A percentile compares a stretch with the other conserved stretches of the same genome.
These are phyloP conservation scores for Gerris lacustris DNA, from an alignment of 2,888 invertebrate species.

Conservation along the genomic window DNA sequence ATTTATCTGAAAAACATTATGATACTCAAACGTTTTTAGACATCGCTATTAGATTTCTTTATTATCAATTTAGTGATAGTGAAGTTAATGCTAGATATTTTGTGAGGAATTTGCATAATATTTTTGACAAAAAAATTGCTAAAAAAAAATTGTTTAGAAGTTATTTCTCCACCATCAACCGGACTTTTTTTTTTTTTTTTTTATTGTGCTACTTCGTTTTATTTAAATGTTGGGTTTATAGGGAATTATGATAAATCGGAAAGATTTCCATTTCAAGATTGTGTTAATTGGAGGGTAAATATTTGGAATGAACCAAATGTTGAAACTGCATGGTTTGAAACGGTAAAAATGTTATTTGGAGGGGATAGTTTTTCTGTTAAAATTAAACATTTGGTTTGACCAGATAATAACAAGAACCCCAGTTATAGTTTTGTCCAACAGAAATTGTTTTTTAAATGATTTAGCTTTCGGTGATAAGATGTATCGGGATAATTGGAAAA, in stretches of 20 bases:
- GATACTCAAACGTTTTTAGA: neutral
- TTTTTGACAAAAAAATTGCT: neutral
- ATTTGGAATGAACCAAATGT: neutral
- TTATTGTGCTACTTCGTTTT: neutral
- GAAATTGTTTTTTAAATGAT: neutral
- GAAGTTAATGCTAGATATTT: neutral
- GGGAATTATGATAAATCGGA: neutral
- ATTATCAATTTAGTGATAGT: neutral
- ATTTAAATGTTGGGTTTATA: constrained; percentile 3
- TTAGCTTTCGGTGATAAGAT: neutral
- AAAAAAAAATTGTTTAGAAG: neutral
- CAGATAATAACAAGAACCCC: neutral
- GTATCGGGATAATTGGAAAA: neutral
- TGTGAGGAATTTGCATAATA: neutral
- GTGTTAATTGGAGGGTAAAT: constrained; percentile 1
- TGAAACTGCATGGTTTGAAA: neutral
- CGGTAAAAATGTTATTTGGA: neutral
- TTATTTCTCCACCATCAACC: too few species aligned
- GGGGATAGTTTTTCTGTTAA: neutral
- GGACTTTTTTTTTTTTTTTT: neutral
- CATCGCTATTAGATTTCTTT: neutral
- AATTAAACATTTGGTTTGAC: neutral
- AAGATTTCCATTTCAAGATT: constrained; percentile 4
- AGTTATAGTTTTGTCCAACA: neutral
- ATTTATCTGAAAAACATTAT: neutral